A percentile compares a stretch with the other conserved stretches of the same genome.
phyloP scores from a whole-genome alignment of 2,113 vertebrate genomes.

The Psittacula cyanocephala region DNA sequence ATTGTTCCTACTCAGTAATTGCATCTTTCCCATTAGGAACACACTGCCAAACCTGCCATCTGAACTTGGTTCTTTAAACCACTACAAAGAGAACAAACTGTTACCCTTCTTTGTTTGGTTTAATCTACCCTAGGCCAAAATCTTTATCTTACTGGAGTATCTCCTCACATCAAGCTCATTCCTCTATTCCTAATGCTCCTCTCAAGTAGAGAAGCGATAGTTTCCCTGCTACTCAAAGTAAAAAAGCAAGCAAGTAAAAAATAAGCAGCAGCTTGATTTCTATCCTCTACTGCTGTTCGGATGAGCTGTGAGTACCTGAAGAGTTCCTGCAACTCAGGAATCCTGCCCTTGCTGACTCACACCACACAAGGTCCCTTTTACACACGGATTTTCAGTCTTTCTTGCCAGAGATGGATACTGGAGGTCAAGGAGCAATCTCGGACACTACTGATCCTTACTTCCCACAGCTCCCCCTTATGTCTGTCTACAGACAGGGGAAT shows the following conservation, averaged over 20 bases:
- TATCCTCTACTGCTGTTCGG: neutral
- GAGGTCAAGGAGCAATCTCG: neutral
- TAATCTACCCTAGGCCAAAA: neutral
- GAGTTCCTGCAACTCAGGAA: neutral
- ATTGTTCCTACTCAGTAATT: neutral
- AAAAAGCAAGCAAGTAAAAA: neutral
- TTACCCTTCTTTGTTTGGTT: neutral
- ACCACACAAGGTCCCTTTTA: neutral
- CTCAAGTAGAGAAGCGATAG: neutral
- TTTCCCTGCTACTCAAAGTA: neutral
- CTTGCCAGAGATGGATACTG: neutral
- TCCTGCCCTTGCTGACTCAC: neutral
- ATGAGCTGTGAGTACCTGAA: neutral
- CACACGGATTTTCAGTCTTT: neutral
- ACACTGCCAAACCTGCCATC: neutral
- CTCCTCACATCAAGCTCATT: neutral
- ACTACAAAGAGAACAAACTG: neutral
- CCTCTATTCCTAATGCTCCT: neutral
- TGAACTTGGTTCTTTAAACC: neutral
- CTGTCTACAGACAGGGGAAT: neutral
- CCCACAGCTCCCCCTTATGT: slow-evolving; percentile 39
- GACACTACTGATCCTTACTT: neutral
- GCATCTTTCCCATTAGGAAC: neutral
- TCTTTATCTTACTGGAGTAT: neutral
- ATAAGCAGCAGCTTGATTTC: neutral